Evolutionary conservation across 2,113 vertebrate genomes (phyloP).

Genomic region (Chamaetylas fuelleborni): DNA sequence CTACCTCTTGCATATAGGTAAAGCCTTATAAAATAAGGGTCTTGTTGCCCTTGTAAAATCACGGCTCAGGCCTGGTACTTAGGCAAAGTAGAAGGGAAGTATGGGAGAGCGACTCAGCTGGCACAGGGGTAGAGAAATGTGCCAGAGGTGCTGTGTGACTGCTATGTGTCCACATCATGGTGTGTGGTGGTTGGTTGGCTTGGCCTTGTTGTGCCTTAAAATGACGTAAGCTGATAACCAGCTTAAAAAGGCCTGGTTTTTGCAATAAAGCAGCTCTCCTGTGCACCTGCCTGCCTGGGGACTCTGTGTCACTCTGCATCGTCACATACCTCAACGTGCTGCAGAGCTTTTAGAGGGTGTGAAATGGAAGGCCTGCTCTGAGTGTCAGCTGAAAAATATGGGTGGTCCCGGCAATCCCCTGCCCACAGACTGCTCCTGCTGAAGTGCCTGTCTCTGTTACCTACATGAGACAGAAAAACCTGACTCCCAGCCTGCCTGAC

Average conservation of each 20-base stretch:
- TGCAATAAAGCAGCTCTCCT: neutral
- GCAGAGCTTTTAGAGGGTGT: neutral
- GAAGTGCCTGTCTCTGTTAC: neutral
- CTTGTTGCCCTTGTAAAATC: neutral
- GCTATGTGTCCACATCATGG: accelerated
- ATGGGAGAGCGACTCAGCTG: neutral
- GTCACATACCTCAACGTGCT: neutral
- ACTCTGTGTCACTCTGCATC: neutral
- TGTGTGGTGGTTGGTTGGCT: neutral
- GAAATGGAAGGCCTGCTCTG: neutral
- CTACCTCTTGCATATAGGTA: neutral
- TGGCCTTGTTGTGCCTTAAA: neutral
- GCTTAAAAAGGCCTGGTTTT: neutral
- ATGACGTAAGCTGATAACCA: neutral
- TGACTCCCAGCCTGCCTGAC: neutral
- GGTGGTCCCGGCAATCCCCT: neutral
- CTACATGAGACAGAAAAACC: neutral
- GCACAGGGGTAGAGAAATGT: neutral
- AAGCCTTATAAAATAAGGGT: neutral
- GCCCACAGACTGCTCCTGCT: neutral
- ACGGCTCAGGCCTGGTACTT: neutral
- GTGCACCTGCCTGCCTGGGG: neutral
- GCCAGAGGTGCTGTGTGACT: neutral
- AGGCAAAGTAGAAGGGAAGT: neutral
- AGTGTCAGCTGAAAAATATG: neutral